Base-by-base conservation (phyloP, 2,888 invertebrate genomes). In the Nephrotoma appendiculata region DNA sequence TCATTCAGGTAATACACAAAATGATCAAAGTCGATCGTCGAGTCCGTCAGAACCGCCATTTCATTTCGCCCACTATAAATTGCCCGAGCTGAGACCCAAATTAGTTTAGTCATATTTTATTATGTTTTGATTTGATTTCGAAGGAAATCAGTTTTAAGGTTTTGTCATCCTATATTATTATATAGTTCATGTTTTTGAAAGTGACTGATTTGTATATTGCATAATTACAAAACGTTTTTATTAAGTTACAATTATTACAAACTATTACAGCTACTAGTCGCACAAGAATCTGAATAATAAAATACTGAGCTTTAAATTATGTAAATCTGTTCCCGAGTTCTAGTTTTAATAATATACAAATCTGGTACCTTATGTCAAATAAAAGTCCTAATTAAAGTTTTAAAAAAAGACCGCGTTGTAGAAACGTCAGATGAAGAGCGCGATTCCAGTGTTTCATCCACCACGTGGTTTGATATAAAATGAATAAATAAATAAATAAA, bases 1-100 rank as follows among this genome's bases (percentile, higher is more conserved):
- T 31, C 83, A 86, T 48, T 87, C 12, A 48, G 44, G 83, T 45
- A 86, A 86, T 86, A 31, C 92, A 91, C 86, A 84, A 42, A 85
- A 48, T 9, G 90, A 92, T 57, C 90, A 90, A 88, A 91, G 90
- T 88, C 90, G 92, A 87, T 92, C 94, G 88, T 90, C 92, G 87
- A 95, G 95, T 89, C 95, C 96, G 0, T 94, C 94, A 7, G 94
- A 94, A 89, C 95, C 95, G n/a, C 94, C 94, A 87, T 96, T 94
- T 91, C 95, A 95, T 92, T 95, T 96, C 93, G 95, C 95, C 90
- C 95, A 95, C 90, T 95, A 94, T 92, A 95, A 95, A 90, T 92
- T 95, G 89, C 95, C 95, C 12, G 93, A 94, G 87, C 87, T 89
- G 83, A 88, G 89, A 88, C 89, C 89, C 87, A 89, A 89, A 88